Conservation (phyloP, 2,797 vertebrate genomes). For the Parauchenoglanis ngamensis region DNA sequence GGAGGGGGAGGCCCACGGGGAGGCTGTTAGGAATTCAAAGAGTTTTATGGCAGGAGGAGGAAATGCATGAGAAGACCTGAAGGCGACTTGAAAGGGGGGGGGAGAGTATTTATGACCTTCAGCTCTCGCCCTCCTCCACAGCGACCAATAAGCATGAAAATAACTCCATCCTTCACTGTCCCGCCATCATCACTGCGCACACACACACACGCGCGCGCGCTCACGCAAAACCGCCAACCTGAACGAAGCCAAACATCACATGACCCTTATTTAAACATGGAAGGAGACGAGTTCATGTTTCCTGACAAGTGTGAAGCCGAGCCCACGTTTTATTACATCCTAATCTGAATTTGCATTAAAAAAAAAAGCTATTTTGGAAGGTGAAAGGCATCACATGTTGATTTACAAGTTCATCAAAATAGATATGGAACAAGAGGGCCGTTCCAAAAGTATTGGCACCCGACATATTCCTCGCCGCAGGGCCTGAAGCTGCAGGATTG, state of each 20-base stretch:
- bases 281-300: not conserved
- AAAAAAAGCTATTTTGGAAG: not conserved
- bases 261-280: not conserved
- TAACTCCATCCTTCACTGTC: conserved; percentile 47
- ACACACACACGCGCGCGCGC: not conserved
- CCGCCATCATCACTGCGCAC: not conserved
- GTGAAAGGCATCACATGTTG: not conserved
- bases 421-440: not conserved
- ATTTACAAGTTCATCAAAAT: not conserved
- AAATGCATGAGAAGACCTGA: conserved; percentile 62
- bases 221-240: not conserved
- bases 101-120: conserved; percentile 56
- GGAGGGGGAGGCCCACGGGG: conserved; percentile 29
- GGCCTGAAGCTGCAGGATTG: not conserved
- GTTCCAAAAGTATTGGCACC: conserved; percentile 2
- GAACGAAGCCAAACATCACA: not conserved
- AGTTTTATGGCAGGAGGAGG: conserved; percentile 61
- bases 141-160: conserved; percentile 53
- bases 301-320: not conserved
- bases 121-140: conserved; percentile 33
- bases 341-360: not conserved
- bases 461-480: not conserved
- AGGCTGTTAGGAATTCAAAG: conserved; percentile 60
- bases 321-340: not conserved
- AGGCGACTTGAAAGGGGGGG: conserved; percentile 57